Conservation (phyloP, 1,140 invertebrate species). For the Calephelis virginiensis region DNA sequence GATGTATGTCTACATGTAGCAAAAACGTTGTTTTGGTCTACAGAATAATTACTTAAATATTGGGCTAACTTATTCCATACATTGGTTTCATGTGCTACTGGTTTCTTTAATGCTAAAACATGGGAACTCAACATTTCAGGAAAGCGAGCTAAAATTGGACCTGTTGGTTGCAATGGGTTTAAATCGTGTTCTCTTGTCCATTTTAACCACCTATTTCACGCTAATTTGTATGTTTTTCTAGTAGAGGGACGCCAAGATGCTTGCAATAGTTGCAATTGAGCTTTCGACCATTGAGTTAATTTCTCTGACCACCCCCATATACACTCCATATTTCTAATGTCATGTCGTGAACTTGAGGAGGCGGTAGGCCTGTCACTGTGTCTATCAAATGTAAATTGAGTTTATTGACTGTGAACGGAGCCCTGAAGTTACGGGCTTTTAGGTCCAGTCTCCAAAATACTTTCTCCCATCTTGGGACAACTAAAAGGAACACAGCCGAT, state of each 20-base stretch:
- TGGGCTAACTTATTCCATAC: constrained; percentile 23
- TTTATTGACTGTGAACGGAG: constrained; percentile 18
- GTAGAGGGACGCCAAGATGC: constrained; percentile 31
- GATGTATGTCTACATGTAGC: no score
- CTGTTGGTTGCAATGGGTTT: constrained; percentile 20
- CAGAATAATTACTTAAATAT: constrained; percentile 20
- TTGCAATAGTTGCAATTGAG: constrained; percentile 24
- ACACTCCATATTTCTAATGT: constrained; percentile 31
- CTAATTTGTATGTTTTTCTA: constrained; percentile 30
- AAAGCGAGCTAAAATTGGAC: constrained; percentile 11
- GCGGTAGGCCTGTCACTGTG: constrained; percentile 27
- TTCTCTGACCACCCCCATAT: constrained; percentile 38
- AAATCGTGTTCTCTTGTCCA: constrained; percentile 25
- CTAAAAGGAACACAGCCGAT: constrained; percentile 21
- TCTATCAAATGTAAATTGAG: constrained; percentile 27
- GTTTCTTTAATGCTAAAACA: constrained; percentile 24
- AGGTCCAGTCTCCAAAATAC: constrained; percentile 25
- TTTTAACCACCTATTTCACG: constrained; percentile 31
- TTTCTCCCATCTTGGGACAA: constrained; percentile 30
- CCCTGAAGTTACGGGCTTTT: not conserved
- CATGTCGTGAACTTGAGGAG: constrained; percentile 29
- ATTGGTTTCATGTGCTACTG: constrained; percentile 13
- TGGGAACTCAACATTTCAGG: constrained; percentile 21
- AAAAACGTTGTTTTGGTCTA: no score
- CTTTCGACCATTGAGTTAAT: constrained; percentile 24